Conservation (phyloP, 1,140 invertebrate genomes). For the Akabosia matsudoensis region DNA sequence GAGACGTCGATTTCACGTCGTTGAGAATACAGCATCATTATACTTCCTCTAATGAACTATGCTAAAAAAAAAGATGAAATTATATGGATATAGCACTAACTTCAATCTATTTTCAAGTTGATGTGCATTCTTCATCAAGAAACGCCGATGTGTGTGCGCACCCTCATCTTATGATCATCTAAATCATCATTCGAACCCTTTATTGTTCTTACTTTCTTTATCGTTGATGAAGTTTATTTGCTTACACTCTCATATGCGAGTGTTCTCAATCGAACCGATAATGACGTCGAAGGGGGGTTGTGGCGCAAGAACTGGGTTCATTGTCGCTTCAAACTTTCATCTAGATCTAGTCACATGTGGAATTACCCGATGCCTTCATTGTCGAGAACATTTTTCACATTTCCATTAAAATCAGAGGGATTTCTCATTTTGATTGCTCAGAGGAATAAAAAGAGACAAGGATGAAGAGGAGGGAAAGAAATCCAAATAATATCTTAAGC, state of each 20-base stretch:
- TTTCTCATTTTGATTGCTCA: constrained; percentile 24
- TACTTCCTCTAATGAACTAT: neutral
- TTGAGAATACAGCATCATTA: neutral
- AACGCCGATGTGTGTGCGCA: too few species aligned
- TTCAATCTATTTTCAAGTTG: neutral
- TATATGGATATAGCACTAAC: too few species aligned
- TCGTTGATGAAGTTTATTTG: constrained; percentile 18
- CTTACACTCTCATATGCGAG: neutral
- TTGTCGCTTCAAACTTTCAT: neutral
- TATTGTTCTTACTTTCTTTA: neutral
- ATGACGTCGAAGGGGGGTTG: neutral
- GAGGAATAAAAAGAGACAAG: constrained; percentile 14
- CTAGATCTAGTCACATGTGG: neutral
- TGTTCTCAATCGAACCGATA: neutral
- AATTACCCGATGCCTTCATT: constrained; percentile 12
- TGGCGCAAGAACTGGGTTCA: neutral
- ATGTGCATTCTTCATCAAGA: too few species aligned
- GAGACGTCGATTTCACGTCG: too few species aligned
- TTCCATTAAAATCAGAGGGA: constrained; percentile 20
- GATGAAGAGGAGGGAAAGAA: neutral
- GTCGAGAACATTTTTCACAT: neutral
- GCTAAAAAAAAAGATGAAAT: neutral
- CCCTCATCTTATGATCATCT: too few species aligned
- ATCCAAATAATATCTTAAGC: neutral
- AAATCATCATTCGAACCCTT: neutral